These are phyloP conservation scores for Gorilla gorilla DNA, from an alignment of 2,113 vertebrate genomes.

Conservation along the genomic window DNA sequence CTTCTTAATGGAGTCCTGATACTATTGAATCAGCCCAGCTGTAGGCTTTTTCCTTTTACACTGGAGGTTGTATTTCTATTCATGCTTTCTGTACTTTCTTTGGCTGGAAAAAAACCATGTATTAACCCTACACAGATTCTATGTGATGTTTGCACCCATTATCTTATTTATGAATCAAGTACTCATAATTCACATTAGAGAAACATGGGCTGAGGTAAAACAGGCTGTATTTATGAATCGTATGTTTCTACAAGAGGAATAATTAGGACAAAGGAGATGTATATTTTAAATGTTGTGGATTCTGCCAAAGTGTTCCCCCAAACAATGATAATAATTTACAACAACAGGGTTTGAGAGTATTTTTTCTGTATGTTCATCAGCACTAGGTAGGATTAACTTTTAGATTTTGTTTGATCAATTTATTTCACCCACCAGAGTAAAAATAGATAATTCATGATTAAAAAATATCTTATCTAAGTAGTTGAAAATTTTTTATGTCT, in stretches of 20 bases:
- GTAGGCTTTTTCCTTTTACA: neutral
- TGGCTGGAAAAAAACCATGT: neutral
- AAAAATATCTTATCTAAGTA: neutral
- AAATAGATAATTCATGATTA: neutral
- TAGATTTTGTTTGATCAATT: neutral
- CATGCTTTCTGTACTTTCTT: neutral
- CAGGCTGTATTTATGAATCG: slow-evolving; percentile 13
- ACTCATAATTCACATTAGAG: neutral
- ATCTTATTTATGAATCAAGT: neutral
- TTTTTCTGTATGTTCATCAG: neutral
- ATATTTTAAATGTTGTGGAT: neutral
- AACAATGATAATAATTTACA: neutral
- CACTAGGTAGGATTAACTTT: neutral
- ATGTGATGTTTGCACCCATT: neutral
- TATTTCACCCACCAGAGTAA: neutral
- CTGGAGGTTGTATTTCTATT: neutral
- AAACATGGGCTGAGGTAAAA: neutral
- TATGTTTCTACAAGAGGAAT: slow-evolving; percentile 4
- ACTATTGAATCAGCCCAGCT: neutral
- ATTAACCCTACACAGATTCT: neutral
- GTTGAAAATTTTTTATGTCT: neutral
- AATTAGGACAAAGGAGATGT: neutral
- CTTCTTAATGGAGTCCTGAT: neutral
- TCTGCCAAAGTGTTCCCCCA: neutral
- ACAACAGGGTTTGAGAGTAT: neutral